Percentiles rank a stretch among this genome's conserved stretches.
Evolutionary conservation across 2,113 vertebrate genomes (phyloP).

Genomic region (Erythrocercus mccallii): DNA sequence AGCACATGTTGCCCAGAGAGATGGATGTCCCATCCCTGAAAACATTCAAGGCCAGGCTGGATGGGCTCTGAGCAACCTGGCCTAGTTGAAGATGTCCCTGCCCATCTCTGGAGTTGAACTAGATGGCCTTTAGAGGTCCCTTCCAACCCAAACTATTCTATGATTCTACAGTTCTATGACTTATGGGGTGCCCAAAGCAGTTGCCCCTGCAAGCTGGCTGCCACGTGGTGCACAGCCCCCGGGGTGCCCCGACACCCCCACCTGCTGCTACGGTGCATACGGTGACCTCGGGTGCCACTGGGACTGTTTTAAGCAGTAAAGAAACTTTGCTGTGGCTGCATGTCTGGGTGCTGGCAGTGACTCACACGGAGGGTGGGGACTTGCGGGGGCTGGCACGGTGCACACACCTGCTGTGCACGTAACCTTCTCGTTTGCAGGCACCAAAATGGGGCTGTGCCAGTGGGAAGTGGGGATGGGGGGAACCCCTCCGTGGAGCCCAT

Average conservation of each 20-base stretch:
- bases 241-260: not conserved
- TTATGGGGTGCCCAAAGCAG: accelerated
- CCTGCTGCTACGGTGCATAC: accelerated
- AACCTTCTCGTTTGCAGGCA: accelerated
- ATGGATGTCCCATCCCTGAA: not conserved
- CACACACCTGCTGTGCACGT: accelerated
- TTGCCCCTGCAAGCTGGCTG: not conserved
- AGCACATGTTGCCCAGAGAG: not conserved
- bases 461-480: not conserved
- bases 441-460: not conserved
- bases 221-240: accelerated
- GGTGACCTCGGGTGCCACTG: not conserved
- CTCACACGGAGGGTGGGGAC: not conserved
- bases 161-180: not conserved
- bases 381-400: accelerated
- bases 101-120: not conserved
- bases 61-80: not conserved
- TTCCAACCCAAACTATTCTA: not conserved
- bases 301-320: conserved; percentile 29
- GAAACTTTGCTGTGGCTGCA: not conserved
- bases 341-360: not conserved
- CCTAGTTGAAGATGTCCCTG: not conserved
- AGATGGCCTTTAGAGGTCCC: not conserved
- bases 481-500: accelerated
- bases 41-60: not conserved